Evolutionary conservation across 2,797 vertebrate species (phyloP).

Genomic region (Sebastes trivittatus): DNA sequence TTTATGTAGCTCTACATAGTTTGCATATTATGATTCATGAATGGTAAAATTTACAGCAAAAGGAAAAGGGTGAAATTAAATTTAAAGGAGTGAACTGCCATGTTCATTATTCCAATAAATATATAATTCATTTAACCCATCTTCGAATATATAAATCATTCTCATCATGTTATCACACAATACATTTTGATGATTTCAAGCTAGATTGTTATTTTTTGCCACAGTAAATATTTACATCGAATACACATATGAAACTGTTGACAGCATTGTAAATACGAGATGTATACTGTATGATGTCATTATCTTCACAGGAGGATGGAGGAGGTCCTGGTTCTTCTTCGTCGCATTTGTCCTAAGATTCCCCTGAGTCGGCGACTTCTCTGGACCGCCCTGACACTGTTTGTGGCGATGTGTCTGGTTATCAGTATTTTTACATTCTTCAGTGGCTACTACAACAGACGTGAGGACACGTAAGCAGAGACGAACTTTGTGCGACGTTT

Average conservation of each 20-base stretch:
- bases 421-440: conserved; percentile 82
- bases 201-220: not conserved
- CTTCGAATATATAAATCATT: not conserved
- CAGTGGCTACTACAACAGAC: conserved; percentile 71
- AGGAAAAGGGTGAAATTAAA: not conserved
- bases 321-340: conserved; percentile 73
- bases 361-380: conserved; percentile 71
- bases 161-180: not conserved
- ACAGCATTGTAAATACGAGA: not conserved
- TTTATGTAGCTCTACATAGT: not conserved
- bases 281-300: not conserved
- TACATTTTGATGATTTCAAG: not conserved
- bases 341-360: conserved; percentile 78
- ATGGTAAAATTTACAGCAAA: not conserved
- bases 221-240: not conserved
- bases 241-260: not conserved
- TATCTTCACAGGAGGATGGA: conserved; percentile 76
- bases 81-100: not conserved
- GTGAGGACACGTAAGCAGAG: conserved; percentile 70
- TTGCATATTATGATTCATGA: not conserved
- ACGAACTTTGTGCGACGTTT: conserved; percentile 46
- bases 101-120: not conserved
- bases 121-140: not conserved
- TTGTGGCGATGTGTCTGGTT: conserved; percentile 77
- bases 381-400: conserved; percentile 75